Evolutionary conservation across 1,140 invertebrate genomes (phyloP), one percentile per base, ranked within the genome.

Genomic region (Orussus abietinus): DNA sequence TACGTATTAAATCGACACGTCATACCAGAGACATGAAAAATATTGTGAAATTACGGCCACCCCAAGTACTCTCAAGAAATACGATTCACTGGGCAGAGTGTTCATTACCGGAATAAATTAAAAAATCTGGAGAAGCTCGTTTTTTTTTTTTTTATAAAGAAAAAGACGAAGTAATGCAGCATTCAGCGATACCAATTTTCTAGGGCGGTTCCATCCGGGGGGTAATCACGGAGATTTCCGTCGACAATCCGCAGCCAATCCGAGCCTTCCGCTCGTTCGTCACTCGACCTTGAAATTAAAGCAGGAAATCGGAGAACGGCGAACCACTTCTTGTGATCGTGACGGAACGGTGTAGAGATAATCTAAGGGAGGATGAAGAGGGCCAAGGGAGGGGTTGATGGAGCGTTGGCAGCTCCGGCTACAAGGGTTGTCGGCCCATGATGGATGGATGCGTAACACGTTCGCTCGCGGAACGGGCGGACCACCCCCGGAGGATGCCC

Each of bases 401-500:
- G 53, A 59, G 48, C 50, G 52, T 36, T 53, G 55, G 51, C 54
- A 55, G 49, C 39, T 51, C 31, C 42, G 51, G 40, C 43, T 54
- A 54, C 48, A 47, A 35, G 40, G 31, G 45, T 45, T 58, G 57
- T 58, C 57, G 26, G n/a, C 26, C 21, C 38, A 45, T 60, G 57
- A 60, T 60, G 49, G 53, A 59, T 60, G 53, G 43, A 56, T 45
- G 47, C 30, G 29, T 4, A 26, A 45, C 56, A 59, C 45, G 54
- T 59, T 57, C 41, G 32, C 30, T 26, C 38, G 43, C 47, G 42
- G 36, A 57, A 51, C 45, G 44, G 31, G 34, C n/a, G 22, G 6
- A n/a, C n/a, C 22, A 7, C n/a, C 22, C n/a, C 6, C 6, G n/a
- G 22, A 25, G 22, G 22, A 32, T 41, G 26, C 26, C 29, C 25